Conservation (phyloP, 2,888 invertebrate genomes). For the Epistrophe grossulariae region DNA sequence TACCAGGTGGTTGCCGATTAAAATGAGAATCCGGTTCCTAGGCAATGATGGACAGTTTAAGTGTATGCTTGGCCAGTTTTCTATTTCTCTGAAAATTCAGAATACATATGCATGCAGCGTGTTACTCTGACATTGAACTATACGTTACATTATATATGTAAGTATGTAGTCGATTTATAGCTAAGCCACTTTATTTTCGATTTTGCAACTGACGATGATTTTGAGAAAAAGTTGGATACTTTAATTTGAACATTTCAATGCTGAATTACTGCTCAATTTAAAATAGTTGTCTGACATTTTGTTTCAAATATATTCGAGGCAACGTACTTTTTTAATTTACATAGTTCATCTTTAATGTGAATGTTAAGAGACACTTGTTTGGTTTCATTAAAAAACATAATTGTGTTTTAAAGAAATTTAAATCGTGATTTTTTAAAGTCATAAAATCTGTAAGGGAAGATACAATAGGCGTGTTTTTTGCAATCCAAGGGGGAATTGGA, state of each 20-base stretch:
- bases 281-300: too few species aligned
- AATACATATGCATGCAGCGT: neutral
- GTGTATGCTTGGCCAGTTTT: constrained; percentile 31
- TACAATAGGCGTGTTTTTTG: too few species aligned
- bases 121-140: constrained; percentile 32
- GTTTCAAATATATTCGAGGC: too few species aligned
- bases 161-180: neutral
- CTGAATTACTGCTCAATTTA: too few species aligned
- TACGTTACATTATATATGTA: neutral
- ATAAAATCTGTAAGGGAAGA: too few species aligned
- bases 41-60: constrained; percentile 39
- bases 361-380: too few species aligned
- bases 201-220: neutral
- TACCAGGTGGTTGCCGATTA: constrained; percentile 22
- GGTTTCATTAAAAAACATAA: too few species aligned
- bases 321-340: too few species aligned
- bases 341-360: too few species aligned
- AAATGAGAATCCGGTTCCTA: constrained; percentile 11
- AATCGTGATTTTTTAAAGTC: too few species aligned
- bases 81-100: constrained; percentile 11
- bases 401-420: too few species aligned
- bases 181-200: neutral
- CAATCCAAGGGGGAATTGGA: too few species aligned
- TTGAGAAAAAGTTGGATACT: neutral
- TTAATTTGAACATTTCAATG: neutral